Base-by-base conservation (phyloP, 1,140 invertebrate species). In the Zophobas morio region DNA sequence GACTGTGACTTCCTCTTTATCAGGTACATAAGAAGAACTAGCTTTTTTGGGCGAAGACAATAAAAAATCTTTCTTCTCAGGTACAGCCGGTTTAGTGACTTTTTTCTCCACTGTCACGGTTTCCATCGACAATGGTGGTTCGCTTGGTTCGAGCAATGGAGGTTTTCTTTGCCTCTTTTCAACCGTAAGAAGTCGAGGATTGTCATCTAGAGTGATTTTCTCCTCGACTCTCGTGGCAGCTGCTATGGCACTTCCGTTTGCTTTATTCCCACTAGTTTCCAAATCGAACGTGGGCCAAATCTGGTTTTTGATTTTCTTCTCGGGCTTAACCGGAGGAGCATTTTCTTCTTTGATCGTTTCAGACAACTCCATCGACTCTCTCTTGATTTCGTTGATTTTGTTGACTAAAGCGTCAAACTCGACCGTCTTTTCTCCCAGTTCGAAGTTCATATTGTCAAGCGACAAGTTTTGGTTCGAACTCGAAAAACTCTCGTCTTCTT, bases 351-450 rank as follows among this genome's bases (percentile, higher is more conserved):
- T 77, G 33, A 73, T 77, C 6, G 66, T 56, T 20, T 60, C 75
- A 32, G 78, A 70, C 37, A 76, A 66, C 51, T 80, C 79, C 42
- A 79, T 70, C 1, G 81, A 81, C 76, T 85, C 84, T 54, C 80
- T 74, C 72, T 84, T 84, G 8, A 85, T 85, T 80, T 85, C 83
- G 46, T 84, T 85, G 6, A 85, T 84, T 79, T 82, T 82, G 53
- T 85, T 83, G n/a, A 85, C 82, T 1, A 85, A 60, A 20, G 84
- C 84, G 56, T 85, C 82, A 51, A 84, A 84, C 78, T 84, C 84
- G 2, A 80, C 80, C 6, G 78, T 77, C 60, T 81, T 78, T 8
- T 76, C 74, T 2, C 54, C 77, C 32, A 78, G 66, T 51, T 81
- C 78, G 37, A 77, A 75, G 5, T 70, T 70, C 8, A 47, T 46